phyloP scores from a whole-genome alignment of 1,140 invertebrate species.

The Atopsyche davidsoni region DNA sequence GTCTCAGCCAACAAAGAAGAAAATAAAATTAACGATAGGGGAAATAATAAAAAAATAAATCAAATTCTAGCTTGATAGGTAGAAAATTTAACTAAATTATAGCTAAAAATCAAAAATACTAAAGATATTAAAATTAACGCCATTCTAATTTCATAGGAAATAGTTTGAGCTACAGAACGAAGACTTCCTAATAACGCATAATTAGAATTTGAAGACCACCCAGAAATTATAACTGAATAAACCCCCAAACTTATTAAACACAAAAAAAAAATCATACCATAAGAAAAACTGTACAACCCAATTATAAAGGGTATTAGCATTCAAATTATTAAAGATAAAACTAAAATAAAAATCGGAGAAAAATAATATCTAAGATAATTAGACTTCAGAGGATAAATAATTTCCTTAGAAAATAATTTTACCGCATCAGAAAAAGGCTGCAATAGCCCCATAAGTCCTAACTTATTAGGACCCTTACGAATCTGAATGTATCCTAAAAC shows the following conservation, averaged over 20 bases:
- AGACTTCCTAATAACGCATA: constrained; percentile 59
- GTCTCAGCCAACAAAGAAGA: constrained; percentile 59
- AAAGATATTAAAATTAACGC: constrained; percentile 50
- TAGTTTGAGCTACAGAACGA: constrained; percentile 57
- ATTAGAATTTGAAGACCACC: constrained; percentile 62
- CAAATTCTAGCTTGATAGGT: constrained; percentile 41
- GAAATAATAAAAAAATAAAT: constrained; percentile 48
- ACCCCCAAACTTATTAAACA: constrained; percentile 50
- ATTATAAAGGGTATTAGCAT: constrained; percentile 44
- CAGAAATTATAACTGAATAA: constrained; percentile 51
- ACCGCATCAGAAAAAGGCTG: constrained; percentile 62
- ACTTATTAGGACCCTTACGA: constrained; percentile 64
- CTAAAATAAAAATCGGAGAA: constrained; percentile 51
- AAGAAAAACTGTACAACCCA: constrained; percentile 45
- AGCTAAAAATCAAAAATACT: constrained; percentile 41
- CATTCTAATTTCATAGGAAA: constrained; percentile 64
- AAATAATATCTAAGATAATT: constrained; percentile 53
- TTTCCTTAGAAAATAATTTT: constrained; percentile 60
- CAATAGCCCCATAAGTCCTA: constrained; percentile 53
- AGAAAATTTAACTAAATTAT: constrained; percentile 37
- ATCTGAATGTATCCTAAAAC: constrained; percentile 62
- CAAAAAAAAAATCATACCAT: constrained; percentile 49
- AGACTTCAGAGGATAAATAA: constrained; percentile 41
- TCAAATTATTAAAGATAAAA: constrained; percentile 51
- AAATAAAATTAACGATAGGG: constrained; percentile 51